phyloP scores from a whole-genome alignment of 2,888 invertebrate species.

The Halocaridina rubra region DNA sequence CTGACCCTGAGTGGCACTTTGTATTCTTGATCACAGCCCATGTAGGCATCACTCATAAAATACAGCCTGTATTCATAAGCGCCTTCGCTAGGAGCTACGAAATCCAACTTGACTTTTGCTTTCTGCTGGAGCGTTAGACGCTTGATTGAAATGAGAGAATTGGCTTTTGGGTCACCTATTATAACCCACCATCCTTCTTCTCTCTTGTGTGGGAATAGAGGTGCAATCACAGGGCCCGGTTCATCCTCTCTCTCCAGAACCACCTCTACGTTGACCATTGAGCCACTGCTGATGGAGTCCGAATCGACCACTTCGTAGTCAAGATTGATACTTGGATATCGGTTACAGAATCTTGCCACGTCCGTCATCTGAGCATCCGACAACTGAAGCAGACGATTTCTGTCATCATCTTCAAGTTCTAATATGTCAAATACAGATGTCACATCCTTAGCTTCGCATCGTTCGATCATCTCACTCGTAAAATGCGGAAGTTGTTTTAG shows the following conservation, averaged over 20 bases:
- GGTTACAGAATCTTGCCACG: constrained; percentile 97
- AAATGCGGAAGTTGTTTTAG: constrained; percentile 97
- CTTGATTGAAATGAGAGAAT: constrained; percentile 96
- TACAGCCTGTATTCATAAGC: constrained; percentile 82
- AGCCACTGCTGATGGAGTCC: constrained; percentile 81
- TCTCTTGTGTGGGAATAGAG: constrained; percentile 96
- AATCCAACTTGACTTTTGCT: constrained; percentile 89
- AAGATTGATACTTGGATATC: constrained; percentile 98
- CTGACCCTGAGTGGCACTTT: constrained; percentile 87
- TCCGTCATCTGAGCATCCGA: constrained; percentile 93
- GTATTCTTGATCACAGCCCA: constrained; percentile 99
- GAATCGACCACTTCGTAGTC: constrained; percentile 89
- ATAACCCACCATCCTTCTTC: constrained; percentile 97
- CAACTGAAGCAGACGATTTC: constrained; percentile 78
- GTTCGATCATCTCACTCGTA: constrained; percentile 84
- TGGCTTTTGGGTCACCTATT: constrained; percentile 94
- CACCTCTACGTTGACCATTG: constrained; percentile 89
- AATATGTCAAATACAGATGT: constrained; percentile 96
- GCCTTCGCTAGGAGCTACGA: constrained; percentile 87
- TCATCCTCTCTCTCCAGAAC: constrained; percentile 94
- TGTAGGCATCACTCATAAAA: constrained; percentile 99
- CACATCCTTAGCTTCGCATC: constrained; percentile 89
- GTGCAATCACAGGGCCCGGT: constrained; percentile 96
- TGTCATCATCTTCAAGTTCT: constrained; percentile 90
- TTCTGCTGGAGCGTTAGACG: constrained; percentile 92